Conservation (phyloP, 2,113 vertebrate species). For the Uria aalge region DNA sequence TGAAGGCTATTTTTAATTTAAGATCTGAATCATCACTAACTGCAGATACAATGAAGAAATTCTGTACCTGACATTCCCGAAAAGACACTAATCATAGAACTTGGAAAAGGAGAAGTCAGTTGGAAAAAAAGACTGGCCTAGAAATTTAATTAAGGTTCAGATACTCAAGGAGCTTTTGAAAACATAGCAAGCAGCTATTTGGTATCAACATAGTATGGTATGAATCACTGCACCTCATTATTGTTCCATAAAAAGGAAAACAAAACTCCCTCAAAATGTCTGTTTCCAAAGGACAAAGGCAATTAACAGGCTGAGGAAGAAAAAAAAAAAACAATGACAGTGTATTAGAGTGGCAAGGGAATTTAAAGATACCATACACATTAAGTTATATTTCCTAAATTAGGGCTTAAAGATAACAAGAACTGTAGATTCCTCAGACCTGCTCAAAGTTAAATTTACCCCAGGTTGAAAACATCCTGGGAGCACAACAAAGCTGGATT, state of each 20-base stretch:
- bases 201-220: not conserved
- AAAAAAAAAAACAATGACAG: not conserved
- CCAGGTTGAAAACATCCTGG: not conserved
- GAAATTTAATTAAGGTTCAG: not conserved
- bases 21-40: not conserved
- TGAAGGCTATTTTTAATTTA: not conserved
- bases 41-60: not conserved
- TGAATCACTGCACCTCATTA: not conserved
- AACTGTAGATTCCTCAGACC: not conserved
- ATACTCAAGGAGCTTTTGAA: not conserved
- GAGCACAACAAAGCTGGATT: not conserved
- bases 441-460: not conserved
- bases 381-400: not conserved
- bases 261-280: not conserved
- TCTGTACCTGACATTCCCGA: not conserved
- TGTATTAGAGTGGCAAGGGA: not conserved
- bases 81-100: not conserved
- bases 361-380: not conserved
- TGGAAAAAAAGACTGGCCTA: not conserved
- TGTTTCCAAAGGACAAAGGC: slow-evolving; percentile 2
- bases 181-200: not conserved
- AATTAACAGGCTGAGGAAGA: not conserved
- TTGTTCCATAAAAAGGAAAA: not conserved
- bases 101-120: not conserved
- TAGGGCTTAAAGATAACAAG: not conserved